Base-by-base conservation (phyloP, 2,888 invertebrate species). In the Podabrus alpinus region DNA sequence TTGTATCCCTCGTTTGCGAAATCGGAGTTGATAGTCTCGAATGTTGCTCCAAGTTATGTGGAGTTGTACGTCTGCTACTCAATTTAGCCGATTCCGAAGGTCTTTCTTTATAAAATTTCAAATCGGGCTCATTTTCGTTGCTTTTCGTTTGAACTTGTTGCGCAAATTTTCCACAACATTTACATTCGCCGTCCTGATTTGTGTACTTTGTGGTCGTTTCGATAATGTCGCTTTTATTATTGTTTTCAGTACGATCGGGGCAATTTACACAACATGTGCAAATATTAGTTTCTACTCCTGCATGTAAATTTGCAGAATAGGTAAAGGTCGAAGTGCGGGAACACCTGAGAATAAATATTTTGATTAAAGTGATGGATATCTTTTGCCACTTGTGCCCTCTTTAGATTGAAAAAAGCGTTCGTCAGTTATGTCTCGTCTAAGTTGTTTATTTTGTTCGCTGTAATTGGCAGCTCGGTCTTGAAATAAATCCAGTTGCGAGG, bases 391-490 rank as follows among this genome's bases (percentile, higher is more conserved):
- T 66, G 88, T 88, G 75, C 88, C 88, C 10, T 87, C 86, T 78
- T 85, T 84, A 3, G 88, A 87, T 71, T 88, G 87, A 79, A 87
- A 86, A 82, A 89, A 90, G 75, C 89, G 84, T 81, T 90, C 90
- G 74, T 90, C 89, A 1, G 89, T 89, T 21, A 90, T 86, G 79
- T 90, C 88, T 75, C 90, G 85, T 61, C 89, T 88, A 21, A 90
- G 86, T 66, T 89, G 89, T 75, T 87, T 87, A 72, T 90, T 88
- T 84, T 90, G 89, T 78, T 88, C 88, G 72, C 87, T 88, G 77
- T 89, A 90, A 64, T 90, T 90, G 19, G 89, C 86, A 15, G 89
- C 88, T 82, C 90, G 89, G 77, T 87, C 88, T 81, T 90, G 90
- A 78, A 88, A 90, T 62, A 88, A 86, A 64, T 89, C 87, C 62